phyloP scores from a whole-genome alignment of 2,113 vertebrate species.

The Neogale vison region DNA sequence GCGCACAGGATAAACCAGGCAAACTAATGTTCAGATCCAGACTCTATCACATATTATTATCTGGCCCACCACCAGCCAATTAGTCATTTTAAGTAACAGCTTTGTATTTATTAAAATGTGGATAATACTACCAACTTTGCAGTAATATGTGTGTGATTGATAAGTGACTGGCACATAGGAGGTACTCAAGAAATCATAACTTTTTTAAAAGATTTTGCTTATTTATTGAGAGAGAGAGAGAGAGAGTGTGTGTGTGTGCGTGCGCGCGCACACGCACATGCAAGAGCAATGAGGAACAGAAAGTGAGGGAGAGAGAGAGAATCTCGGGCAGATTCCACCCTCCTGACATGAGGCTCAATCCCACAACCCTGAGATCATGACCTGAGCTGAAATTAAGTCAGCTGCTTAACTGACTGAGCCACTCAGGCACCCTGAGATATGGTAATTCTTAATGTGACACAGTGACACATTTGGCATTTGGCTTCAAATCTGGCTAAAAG shows the following conservation, averaged over 20 bases:
- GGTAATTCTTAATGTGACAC: not conserved
- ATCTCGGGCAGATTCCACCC: not conserved
- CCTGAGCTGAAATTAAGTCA: not conserved
- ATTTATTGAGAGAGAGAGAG: not conserved
- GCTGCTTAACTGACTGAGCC: not conserved
- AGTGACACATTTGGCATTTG: not conserved
- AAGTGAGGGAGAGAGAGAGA: not conserved
- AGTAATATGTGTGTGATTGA: not conserved
- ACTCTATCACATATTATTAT: not conserved
- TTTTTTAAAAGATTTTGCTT: not conserved
- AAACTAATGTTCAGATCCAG: not conserved
- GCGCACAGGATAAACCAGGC: not conserved
- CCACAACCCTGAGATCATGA: not conserved
- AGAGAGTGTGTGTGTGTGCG: too few species aligned
- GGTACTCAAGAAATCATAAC: not conserved
- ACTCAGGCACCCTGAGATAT: not conserved
- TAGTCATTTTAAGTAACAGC: not conserved
- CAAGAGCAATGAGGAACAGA: not conserved
- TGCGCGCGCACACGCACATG: too few species aligned
- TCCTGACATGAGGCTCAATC: not conserved
- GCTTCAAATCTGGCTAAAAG: not conserved
- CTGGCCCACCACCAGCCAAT: not conserved
- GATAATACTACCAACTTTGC: not conserved
- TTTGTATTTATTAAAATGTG: not conserved
- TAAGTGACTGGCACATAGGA: not conserved